Conservation (phyloP, 2,888 invertebrate species). For the Philaethria dido region DNA sequence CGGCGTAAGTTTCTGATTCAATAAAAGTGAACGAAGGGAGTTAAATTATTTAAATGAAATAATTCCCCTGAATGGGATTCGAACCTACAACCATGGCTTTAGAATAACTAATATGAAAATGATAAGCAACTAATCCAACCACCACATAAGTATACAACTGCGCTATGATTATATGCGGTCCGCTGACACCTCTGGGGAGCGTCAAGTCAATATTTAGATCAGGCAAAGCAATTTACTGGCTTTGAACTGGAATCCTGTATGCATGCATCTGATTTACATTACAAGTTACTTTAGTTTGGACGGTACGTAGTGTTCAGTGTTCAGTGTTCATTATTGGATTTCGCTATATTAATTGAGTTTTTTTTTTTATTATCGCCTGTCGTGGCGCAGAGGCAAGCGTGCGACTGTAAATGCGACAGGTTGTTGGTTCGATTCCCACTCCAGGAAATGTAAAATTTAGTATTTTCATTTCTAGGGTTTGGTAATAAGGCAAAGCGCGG, state of each 20-base stretch:
- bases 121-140: background rate
- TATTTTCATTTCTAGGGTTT: too few relatives aligned
- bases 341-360: background rate
- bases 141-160: conserved; percentile 33
- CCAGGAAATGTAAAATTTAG: too few relatives aligned
- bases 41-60: too few relatives aligned
- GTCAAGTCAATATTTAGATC: conserved; percentile 56
- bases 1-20: too few relatives aligned
- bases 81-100: too few relatives aligned
- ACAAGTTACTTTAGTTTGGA: conserved; percentile 51
- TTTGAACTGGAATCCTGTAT: conserved; percentile 47
- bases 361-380: background rate
- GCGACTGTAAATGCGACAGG: too few relatives aligned
- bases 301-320: conserved; percentile 1
- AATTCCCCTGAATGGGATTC: too few relatives aligned
- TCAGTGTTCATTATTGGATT: conserved; percentile 1
- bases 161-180: conserved; percentile 46
- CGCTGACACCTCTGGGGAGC: conserved; percentile 48
- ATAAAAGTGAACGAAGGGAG: too few relatives aligned
- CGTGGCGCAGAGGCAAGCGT: background rate
- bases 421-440: too few relatives aligned
- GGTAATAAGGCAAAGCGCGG: too few relatives aligned
- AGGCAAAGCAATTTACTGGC: conserved; percentile 50
- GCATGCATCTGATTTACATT: conserved; percentile 57
- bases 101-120: conserved; percentile 3